Conservation (phyloP, 2,888 invertebrate genomes). For the Xestia xanthographa region DNA sequence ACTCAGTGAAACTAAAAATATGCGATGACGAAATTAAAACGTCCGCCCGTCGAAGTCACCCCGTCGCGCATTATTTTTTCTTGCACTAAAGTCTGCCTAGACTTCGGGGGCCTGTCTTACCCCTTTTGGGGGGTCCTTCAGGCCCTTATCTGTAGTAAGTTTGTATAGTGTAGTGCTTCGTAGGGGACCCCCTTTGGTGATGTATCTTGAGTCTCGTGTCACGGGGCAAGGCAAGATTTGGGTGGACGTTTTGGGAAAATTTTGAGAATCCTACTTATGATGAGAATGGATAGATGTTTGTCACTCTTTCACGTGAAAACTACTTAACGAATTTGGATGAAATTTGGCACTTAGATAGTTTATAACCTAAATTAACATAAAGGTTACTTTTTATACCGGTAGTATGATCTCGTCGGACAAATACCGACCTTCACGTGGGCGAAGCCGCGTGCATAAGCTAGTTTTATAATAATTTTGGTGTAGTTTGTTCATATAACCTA, state of each 20-base stretch:
- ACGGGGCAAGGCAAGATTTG: slow-evolving; percentile 72
- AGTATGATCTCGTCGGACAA: too few species aligned
- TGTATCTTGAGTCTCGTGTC: slow-evolving; percentile 87
- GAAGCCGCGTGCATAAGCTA: too few species aligned
- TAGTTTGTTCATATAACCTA: background rate
- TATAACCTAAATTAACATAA: too few species aligned
- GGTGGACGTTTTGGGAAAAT: slow-evolving; percentile 37
- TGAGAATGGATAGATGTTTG: too few species aligned
- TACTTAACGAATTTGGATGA: too few species aligned
- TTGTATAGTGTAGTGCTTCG: slow-evolving; percentile 89
- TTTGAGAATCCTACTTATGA: background rate
- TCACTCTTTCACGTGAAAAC: too few species aligned
- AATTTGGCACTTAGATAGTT: too few species aligned
- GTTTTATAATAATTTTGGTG: background rate
- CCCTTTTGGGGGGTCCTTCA: slow-evolving; percentile 90
- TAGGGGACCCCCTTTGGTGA: slow-evolving; percentile 88
- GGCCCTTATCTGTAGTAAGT: slow-evolving; percentile 90
- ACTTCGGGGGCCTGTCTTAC: slow-evolving; percentile 88
- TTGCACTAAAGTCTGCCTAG: slow-evolving; percentile 86
- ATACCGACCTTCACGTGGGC: too few species aligned
- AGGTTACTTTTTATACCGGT: too few species aligned
- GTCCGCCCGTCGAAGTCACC: slow-evolving; percentile 69
- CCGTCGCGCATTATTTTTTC: slow-evolving; percentile 86
- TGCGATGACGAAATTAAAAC: slow-evolving; percentile 65
- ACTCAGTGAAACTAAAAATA: slow-evolving; percentile 57